Conservation (phyloP, 2,888 invertebrate species). For the Drosophila aldrichi region DNA sequence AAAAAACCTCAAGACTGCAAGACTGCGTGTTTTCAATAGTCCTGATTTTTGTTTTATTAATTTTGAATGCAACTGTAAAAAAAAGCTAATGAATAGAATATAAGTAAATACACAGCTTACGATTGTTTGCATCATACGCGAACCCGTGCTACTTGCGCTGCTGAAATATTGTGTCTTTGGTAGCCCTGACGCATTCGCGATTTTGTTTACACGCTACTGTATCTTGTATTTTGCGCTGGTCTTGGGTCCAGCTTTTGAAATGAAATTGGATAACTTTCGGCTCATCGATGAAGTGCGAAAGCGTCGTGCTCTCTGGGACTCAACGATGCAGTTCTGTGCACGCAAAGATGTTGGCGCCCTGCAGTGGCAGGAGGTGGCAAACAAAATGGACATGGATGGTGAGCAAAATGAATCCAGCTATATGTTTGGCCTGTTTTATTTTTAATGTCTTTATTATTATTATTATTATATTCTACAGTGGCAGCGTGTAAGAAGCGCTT, state of each 20-base stretch:
- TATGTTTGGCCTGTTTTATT: not conserved
- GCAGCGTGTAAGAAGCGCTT: constrained; percentile 60
- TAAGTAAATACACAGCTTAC: not conserved
- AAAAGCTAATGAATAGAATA: not conserved
- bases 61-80: not conserved
- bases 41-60: not conserved
- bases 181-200: constrained; percentile 23
- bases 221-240: constrained; percentile 5
- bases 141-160: not conserved
- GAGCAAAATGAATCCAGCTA: not conserved
- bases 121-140: not conserved
- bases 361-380: constrained; percentile 57
- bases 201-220: constrained; percentile 57
- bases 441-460: not conserved
- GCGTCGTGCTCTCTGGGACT: constrained; percentile 63
- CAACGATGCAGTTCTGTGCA: constrained; percentile 44
- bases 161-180: not conserved
- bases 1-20: not conserved
- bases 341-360: constrained; percentile 44
- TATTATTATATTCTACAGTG: constrained; percentile 34
- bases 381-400: constrained; percentile 57
- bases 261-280: constrained; percentile 56
- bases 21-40: not conserved
- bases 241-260: constrained; percentile 4
- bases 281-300: constrained; percentile 58